Conservation (phyloP, 2,113 vertebrate species). For the Chlorocebus sabaeus region DNA sequence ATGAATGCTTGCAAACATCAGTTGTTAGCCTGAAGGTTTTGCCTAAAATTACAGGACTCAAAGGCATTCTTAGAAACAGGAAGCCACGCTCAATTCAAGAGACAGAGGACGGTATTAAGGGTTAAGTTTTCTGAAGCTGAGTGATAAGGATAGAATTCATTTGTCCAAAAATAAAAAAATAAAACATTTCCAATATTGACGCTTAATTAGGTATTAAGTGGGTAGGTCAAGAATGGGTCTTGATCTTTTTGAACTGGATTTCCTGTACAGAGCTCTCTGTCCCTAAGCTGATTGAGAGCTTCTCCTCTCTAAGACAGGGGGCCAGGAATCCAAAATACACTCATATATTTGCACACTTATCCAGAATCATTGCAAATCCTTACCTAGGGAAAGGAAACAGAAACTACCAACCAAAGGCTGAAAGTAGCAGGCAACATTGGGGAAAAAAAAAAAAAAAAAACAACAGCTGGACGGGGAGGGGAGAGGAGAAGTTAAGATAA, state of each 20-base stretch:
- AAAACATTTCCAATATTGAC: background rate
- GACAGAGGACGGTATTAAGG: background rate
- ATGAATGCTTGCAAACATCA: background rate
- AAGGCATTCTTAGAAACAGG: background rate
- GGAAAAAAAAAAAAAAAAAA: background rate
- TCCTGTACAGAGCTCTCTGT: background rate
- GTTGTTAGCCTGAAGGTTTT: background rate
- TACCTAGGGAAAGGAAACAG: background rate
- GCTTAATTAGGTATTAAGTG: background rate
- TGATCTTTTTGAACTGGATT: background rate
- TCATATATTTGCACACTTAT: background rate
- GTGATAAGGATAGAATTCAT: background rate
- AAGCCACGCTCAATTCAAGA: background rate
- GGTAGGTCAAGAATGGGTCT: background rate
- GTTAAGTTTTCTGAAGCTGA: background rate
- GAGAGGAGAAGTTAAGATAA: background rate
- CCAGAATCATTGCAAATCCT: background rate
- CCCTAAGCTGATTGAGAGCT: background rate
- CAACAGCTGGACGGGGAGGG: background rate
- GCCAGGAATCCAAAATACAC: background rate
- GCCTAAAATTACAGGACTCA: background rate
- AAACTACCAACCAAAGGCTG: background rate
- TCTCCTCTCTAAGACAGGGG: background rate
- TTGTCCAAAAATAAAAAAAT: background rate
- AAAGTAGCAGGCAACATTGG: background rate